Evolutionary conservation across 2,888 invertebrate species (phyloP).

Genomic region (Parochlus steinenii): DNA sequence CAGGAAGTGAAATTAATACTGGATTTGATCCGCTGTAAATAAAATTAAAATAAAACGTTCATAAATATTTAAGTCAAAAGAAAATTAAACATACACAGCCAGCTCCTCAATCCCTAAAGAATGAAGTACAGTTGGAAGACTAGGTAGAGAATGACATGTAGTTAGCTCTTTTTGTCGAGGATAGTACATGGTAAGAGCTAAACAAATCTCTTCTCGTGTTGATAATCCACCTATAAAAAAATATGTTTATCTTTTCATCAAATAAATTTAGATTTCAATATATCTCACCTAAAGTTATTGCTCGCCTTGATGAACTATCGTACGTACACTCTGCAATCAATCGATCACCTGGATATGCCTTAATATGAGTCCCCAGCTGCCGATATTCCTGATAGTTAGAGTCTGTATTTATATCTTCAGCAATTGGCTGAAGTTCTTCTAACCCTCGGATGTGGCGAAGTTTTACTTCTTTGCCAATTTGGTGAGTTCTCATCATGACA

Average conservation of each 20-base stretch:
- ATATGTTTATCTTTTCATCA: too few species aligned
- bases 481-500: conserved; percentile 41
- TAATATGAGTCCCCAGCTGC: conserved; percentile 34
- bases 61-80: too few species aligned
- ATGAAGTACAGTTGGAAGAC: too few species aligned
- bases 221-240: conserved; percentile 36
- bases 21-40: too few species aligned
- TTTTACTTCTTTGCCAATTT: conserved; percentile 37
- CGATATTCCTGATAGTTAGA: conserved; percentile 44
- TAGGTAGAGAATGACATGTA: conserved; percentile 50
- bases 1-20: conserved; percentile 45
- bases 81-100: too few species aligned
- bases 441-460: conserved; percentile 32
- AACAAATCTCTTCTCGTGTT: conserved; percentile 50
- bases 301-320: too few species aligned
- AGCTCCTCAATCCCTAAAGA: too few species aligned
- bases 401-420: conserved; percentile 41
- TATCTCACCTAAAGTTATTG: too few species aligned
- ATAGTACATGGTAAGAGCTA: conserved; percentile 49
- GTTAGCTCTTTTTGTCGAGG: conserved; percentile 46
- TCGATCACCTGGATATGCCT: conserved; percentile 40
- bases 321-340: conserved; percentile 44
- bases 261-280: too few species aligned
- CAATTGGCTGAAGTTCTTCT: conserved; percentile 38
- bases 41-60: too few species aligned